Conservation (phyloP, 2,888 invertebrate genomes). For the Nephrotoma guestfalica region DNA sequence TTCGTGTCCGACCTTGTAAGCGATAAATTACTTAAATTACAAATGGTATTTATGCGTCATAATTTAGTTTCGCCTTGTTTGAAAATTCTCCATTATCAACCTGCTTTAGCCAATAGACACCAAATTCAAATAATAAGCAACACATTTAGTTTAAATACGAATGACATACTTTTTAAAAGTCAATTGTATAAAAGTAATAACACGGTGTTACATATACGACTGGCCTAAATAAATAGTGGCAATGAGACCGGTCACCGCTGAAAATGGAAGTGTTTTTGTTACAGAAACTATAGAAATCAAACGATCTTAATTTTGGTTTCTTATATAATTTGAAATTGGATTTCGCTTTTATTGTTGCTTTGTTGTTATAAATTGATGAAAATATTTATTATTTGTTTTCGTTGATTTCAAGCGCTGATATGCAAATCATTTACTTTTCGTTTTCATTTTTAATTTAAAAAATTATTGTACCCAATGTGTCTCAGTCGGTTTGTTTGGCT, state of each 20-base stretch:
- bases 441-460: background rate
- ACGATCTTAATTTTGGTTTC: background rate
- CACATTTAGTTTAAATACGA: no score
- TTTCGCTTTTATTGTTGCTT: no score
- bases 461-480: no score
- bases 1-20: no score
- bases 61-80: no score
- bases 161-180: no score
- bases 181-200: background rate
- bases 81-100: no score
- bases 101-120: no score
- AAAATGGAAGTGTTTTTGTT: background rate
- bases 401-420: background rate
- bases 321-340: background rate
- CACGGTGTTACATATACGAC: background rate
- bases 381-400: background rate
- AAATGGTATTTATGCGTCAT: no score
- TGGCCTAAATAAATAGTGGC: background rate
- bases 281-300: background rate
- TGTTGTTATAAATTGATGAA: background rate
- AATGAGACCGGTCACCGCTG: background rate
- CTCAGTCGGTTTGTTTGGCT: background rate
- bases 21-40: no score
- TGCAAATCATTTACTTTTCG: background rate
- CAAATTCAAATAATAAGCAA: no score